These are phyloP conservation scores for Pionites leucogaster DNA, from an alignment of 2,113 vertebrate species.

Conservation along the genomic window DNA sequence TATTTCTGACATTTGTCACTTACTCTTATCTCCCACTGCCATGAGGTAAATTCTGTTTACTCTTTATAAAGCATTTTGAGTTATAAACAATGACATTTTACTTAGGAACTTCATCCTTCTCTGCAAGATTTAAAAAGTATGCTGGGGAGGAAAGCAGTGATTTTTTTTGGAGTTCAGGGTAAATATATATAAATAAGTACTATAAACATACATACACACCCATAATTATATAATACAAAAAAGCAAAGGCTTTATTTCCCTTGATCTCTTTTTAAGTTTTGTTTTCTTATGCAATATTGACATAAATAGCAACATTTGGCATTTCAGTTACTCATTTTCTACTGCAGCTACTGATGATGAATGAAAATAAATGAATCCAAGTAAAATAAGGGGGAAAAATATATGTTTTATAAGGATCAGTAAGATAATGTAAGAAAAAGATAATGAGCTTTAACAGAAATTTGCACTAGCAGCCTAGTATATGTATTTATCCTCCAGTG, in stretches of 20 bases:
- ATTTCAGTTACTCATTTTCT: not conserved
- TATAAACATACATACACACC: not conserved
- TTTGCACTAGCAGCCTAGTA: not conserved
- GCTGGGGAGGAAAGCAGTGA: not conserved
- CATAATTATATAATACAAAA: not conserved
- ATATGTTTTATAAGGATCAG: not conserved
- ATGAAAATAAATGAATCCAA: not conserved
- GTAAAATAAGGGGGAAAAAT: not conserved
- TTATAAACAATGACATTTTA: not conserved
- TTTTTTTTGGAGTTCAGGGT: not conserved
- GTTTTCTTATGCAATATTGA: not conserved
- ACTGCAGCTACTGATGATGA: not conserved
- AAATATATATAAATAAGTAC: not conserved
- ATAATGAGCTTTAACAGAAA: rapidly evolving
- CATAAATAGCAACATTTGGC: not conserved
- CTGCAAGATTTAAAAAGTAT: not conserved
- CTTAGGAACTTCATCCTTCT: not conserved
- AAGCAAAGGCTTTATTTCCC: not conserved
- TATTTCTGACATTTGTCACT: not conserved
- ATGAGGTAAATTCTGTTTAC: not conserved
- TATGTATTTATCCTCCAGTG: not conserved
- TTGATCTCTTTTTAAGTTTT: not conserved
- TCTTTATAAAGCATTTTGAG: not conserved
- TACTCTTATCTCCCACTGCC: not conserved
- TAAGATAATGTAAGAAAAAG: not conserved